These are phyloP conservation scores for Temnothorax longispinosus DNA, from an alignment of 1,140 invertebrate genomes.

Conservation along the genomic window DNA sequence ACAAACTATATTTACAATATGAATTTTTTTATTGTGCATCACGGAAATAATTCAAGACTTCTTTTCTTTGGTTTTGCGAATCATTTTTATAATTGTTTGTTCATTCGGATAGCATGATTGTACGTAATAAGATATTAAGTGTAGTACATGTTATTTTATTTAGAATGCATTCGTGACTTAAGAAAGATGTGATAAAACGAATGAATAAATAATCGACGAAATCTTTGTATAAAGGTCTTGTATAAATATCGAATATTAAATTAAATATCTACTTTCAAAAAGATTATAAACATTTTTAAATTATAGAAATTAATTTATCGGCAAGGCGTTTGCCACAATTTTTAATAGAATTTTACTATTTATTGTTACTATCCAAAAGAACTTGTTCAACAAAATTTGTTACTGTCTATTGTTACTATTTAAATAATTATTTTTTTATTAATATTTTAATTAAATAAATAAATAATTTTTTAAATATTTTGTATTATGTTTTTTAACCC, in stretches of 20 bases:
- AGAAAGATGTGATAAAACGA: neutral
- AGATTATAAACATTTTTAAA: neutral
- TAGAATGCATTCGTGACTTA: neutral
- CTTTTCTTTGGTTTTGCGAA: neutral
- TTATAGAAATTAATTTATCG: neutral
- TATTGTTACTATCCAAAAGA: too few relatives aligned
- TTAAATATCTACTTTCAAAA: neutral
- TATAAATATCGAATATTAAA: neutral
- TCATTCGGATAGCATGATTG: neutral
- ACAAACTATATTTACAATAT: neutral
- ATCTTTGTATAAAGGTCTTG: neutral
- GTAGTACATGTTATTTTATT: neutral
- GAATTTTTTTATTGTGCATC: neutral
- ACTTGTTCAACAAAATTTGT: neutral
- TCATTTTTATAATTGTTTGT: neutral
- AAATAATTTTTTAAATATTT: neutral
- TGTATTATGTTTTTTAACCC: neutral
- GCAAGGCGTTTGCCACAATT: neutral
- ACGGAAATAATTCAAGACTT: neutral
- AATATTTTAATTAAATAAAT: neutral
- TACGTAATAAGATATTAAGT: neutral
- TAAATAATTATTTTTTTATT: neutral
- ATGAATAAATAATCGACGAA: neutral
- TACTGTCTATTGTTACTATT: neutral
- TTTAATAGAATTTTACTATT: too few relatives aligned